Evolutionary conservation across 2,888 invertebrate genomes (phyloP), one percentile per base, ranked within the genome.

Genomic region (Pachycephus smyrnensis): DNA sequence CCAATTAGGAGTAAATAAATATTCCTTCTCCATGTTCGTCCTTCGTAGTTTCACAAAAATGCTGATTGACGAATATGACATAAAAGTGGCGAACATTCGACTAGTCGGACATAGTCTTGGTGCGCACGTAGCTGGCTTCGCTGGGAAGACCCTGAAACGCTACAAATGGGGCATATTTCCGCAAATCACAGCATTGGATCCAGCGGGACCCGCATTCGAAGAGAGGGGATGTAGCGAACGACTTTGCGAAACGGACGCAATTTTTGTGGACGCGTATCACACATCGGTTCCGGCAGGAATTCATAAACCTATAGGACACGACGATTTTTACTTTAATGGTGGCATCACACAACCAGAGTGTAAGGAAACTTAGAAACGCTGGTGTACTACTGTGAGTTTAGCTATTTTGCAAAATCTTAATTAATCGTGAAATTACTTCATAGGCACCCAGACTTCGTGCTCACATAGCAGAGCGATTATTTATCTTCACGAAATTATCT

Each of bases 41-140:
- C 3, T 68, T 11, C 33, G 37, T 15, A 76, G 76, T 11, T 71
- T 71, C 76, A 76, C 73, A 11, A 36, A 37, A 31, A 71, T 11
- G n/a, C 35, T 76, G n/a, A 36, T 71, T 4, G 9, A 76, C 6
- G 71, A 76, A 1, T 40, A 35, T 15, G n/a, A 31, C n/a, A 30
- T 76, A 33, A 9, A 23, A 12, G 1, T 40, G 40, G 15, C 36
- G 12, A 40, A 69, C 37, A 40, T 73, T 12, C 9, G 37, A 31
- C n/a, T 76, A 33, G 76, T 73, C 11, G 76, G 76, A 12, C 76
- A 76, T 31, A 76, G 76, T 73, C 30, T 76, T 12, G 76, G 76
- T 23, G 76, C 76, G 6, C 76, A 76, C 30, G 76, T 76, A 4
- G 33, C 71, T 37, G 76, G 76, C n/a, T 76, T 76, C 32, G 73